Evolutionary conservation across 2,888 invertebrate species (phyloP), one percentile per base, ranked within the genome.

Genomic region (Pandemis cinnamomeana): DNA sequence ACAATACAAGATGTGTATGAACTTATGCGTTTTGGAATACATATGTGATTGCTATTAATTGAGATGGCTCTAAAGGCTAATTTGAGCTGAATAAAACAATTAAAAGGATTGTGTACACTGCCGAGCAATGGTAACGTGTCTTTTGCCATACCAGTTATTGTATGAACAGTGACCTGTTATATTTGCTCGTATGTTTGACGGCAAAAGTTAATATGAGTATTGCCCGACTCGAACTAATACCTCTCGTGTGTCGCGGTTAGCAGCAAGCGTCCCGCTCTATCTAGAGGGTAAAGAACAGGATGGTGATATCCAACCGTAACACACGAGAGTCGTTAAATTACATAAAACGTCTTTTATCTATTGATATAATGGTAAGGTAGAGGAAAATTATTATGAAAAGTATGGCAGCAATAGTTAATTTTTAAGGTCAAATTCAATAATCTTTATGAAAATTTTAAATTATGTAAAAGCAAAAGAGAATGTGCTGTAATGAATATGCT

Each of bases 341-440:
- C 15, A 0, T 8, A 15, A 20, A 53, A 15, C 15, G 2, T 55
- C 20, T 55, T 51, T 51, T 6, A 51, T 51, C 51, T 13, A n/a
- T 46, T n/a, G 27, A 20, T 27, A 27, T 27, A 27, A 27, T 27
- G 27, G 58, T 58, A 27, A 27, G 10, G 20, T 27, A 11, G 58
- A 20, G 58, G 27, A 58, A 1, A 55, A 55, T 20, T 10, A 58
- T 55, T 55, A 58, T 58, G 4, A 58, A 58, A 55, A 20, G 58
- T 58, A 58, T 58, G 20, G 58, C 58, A 58, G 58, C 58, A 58
- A 58, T 58, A 58, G 58, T 58, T 27, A 58, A 58, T 27, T 58
- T 58, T 2, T 27, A 58, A 58, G 27, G 7, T 58, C 27, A 27
- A 20, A 11, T 58, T 11, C 27, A 58, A 58, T 58, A 55, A 58